These are phyloP conservation scores for Cacatua alba DNA, from an alignment of 2,113 vertebrate species.

Conservation along the genomic window DNA sequence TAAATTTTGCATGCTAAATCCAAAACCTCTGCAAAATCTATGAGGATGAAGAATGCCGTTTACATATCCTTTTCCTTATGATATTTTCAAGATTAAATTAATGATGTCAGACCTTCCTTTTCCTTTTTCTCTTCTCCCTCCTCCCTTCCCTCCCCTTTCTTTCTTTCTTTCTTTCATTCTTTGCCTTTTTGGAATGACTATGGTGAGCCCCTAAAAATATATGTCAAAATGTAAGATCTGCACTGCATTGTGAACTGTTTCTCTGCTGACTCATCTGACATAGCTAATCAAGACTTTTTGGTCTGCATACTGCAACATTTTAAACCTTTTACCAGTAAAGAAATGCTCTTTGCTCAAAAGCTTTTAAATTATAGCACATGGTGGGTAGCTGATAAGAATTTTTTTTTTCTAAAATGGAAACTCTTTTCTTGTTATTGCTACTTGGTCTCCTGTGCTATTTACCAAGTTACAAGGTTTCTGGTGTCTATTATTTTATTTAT, in stretches of 20 bases:
- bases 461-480: slow-evolving; percentile 15
- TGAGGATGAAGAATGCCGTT: background rate
- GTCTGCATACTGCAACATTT: slow-evolving; percentile 21
- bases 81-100: background rate
- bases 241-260: background rate
- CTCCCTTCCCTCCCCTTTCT: background rate
- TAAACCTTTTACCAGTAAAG: slow-evolving; percentile 49
- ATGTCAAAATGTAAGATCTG: slow-evolving; percentile 44
- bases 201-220: slow-evolving; percentile 17
- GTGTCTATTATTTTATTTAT: background rate
- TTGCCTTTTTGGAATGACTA: slow-evolving; percentile 3
- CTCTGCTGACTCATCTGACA: slow-evolving; percentile 48
- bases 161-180: background rate
- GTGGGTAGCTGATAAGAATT: slow-evolving; percentile 58
- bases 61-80: background rate
- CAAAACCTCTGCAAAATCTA: background rate
- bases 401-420: slow-evolving; percentile 23
- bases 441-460: slow-evolving; percentile 32
- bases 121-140: background rate
- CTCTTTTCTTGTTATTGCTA: slow-evolving; percentile 14
- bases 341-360: slow-evolving; percentile 50
- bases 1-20: background rate
- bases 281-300: slow-evolving; percentile 50
- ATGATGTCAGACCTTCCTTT: background rate
- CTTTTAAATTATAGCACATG: slow-evolving; percentile 60